A percentile compares a stretch with the other conserved stretches of the same genome.
These are phyloP conservation scores for Poecilia latipinna DNA, from an alignment of 2,113 vertebrate genomes.

Conservation along the genomic window DNA sequence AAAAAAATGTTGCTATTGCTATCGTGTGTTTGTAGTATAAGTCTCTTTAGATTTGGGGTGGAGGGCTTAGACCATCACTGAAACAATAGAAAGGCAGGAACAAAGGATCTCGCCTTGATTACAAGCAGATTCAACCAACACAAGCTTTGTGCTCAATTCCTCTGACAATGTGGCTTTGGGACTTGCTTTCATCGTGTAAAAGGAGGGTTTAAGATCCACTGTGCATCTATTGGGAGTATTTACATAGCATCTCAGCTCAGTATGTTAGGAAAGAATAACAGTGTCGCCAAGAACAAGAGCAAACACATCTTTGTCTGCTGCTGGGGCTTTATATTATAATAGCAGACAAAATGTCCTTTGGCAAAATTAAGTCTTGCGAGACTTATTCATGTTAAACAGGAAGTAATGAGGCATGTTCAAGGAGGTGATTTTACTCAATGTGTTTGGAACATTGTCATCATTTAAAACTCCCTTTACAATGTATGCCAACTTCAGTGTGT, in stretches of 20 bases:
- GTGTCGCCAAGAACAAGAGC: constrained; percentile 10
- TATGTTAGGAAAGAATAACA: not conserved
- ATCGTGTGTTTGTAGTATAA: constrained; percentile 36
- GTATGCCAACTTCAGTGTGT: not conserved
- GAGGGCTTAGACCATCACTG: constrained; percentile 20
- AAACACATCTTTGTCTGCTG: constrained; percentile 13
- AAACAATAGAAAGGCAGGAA: constrained; percentile 42
- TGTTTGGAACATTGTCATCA: not conserved
- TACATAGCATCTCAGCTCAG: not conserved
- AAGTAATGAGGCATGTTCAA: constrained; percentile 9
- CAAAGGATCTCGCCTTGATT: constrained; percentile 54
- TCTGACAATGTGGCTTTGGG: constrained; percentile 45
- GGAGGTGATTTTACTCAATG: not conserved
- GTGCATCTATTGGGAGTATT: constrained; percentile 19
- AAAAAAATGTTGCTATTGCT: constrained; percentile 35
- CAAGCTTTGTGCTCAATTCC: constrained; percentile 48
- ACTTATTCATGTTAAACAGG: constrained; percentile 25
- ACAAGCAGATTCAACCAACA: constrained; percentile 55
- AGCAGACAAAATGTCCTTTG: constrained; percentile 26
- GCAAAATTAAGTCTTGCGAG: constrained; percentile 13
- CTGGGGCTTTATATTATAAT: constrained; percentile 24
- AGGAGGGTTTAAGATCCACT: constrained; percentile 6
- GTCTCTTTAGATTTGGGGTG: constrained; percentile 6
- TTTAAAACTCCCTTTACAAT: not conserved
- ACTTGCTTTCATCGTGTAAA: constrained; percentile 35